These are phyloP conservation scores for Bucorvus abyssinicus DNA, from an alignment of 2,797 vertebrate genomes.

Conservation along the genomic window DNA sequence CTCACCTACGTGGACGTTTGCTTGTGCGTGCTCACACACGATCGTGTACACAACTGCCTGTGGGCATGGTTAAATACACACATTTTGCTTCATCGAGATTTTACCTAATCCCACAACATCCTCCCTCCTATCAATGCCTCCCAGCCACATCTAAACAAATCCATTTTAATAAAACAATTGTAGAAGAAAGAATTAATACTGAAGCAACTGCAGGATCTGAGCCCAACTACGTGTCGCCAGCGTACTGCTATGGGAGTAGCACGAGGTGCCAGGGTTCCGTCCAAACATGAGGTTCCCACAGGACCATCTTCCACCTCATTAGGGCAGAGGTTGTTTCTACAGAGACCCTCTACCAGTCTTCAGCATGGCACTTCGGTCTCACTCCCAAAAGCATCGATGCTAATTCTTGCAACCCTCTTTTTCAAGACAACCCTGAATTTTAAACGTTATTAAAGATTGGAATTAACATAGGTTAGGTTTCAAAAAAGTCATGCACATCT, in stretches of 20 bases:
- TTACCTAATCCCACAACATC: background rate
- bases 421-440: background rate
- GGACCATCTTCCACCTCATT: background rate
- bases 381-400: background rate
- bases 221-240: fast-evolving
- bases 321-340: background rate
- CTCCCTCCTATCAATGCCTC: background rate
- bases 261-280: background rate
- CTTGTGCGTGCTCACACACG: background rate
- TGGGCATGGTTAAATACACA: background rate
- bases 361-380: background rate
- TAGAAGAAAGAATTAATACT: background rate
- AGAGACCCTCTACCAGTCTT: background rate
- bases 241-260: background rate
- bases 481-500: background rate
- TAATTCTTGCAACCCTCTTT: background rate
- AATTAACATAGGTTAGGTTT: background rate
- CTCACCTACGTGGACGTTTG: fast-evolving
- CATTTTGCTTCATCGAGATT: background rate
- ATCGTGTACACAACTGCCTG: fast-evolving
- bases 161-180: background rate
- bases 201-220: background rate
- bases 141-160: background rate
- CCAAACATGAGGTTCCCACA: background rate
- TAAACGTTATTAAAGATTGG: background rate